phyloP scores from a whole-genome alignment of 2,113 vertebrate species.

The Collichthys lucidus region DNA sequence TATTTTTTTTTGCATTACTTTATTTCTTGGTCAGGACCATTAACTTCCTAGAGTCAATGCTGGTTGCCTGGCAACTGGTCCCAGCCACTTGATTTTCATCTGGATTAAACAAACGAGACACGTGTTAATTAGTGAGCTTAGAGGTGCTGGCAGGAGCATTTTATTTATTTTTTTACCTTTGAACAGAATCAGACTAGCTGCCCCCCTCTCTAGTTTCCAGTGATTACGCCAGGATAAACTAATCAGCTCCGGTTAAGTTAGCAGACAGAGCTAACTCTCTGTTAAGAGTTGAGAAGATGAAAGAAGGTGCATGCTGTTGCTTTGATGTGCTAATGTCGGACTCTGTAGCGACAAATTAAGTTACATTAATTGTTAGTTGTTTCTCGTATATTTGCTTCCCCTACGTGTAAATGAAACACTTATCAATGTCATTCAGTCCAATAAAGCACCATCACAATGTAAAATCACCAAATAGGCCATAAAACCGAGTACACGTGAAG shows the following conservation, averaged over 20 bases:
- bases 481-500: not conserved
- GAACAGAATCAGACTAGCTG: not conserved
- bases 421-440: not conserved
- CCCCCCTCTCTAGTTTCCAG: not conserved
- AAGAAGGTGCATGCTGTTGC: too few relatives aligned
- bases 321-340: not conserved
- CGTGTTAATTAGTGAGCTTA: not conserved
- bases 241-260: not conserved
- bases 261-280: not conserved
- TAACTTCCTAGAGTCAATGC: not conserved
- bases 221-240: not conserved
- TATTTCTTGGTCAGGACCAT: not conserved
- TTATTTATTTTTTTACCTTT: not conserved
- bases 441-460: not conserved
- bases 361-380: not conserved
- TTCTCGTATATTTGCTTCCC: not conserved
- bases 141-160: too few relatives aligned
- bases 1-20: too few relatives aligned
- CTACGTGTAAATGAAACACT: not conserved
- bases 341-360: not conserved
- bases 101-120: not conserved
- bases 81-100: not conserved
- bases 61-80: not conserved
- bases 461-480: not conserved
- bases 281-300: too few relatives aligned